These are phyloP conservation scores for Melieria omissa DNA, from an alignment of 2,888 invertebrate species.

Conservation along the genomic window DNA sequence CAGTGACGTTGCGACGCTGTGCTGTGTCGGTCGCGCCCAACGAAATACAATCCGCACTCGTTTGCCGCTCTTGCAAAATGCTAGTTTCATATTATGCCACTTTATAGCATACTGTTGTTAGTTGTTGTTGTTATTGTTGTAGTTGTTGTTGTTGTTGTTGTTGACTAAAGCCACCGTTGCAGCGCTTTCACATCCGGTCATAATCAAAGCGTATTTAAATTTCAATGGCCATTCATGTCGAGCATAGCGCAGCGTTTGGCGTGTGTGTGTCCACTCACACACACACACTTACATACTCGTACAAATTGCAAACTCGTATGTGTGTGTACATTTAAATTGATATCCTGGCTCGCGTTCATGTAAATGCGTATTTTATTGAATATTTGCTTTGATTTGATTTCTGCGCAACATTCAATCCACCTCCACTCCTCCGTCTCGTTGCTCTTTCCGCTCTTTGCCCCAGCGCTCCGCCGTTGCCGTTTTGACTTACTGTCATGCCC, in stretches of 20 bases:
- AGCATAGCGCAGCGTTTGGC: constrained; percentile 23
- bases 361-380: constrained; percentile 1
- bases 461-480: too few relatives aligned
- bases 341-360: too few relatives aligned
- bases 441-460: too few relatives aligned
- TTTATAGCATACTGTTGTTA: neutral
- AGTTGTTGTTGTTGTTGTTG: constrained; percentile 13
- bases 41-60: too few relatives aligned
- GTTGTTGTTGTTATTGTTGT: constrained; percentile 13
- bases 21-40: too few relatives aligned
- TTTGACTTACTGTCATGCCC: too few relatives aligned
- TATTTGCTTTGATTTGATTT: constrained; percentile 21
- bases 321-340: too few relatives aligned
- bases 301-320: too few relatives aligned
- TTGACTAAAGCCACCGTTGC: constrained; percentile 13
- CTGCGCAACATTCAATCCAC: constrained; percentile 14
- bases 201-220: constrained; percentile 33
- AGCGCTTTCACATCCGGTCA: constrained; percentile 25
- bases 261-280: constrained; percentile 22
- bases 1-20: too few relatives aligned
- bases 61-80: too few relatives aligned
- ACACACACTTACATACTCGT: neutral
- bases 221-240: constrained; percentile 31
- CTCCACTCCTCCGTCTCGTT: too few relatives aligned
- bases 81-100: too few relatives aligned